A percentile compares a stretch with the other conserved stretches of the same genome.
phyloP scores from a whole-genome alignment of 2,888 invertebrate genomes.

The Toxonevra muliebris region DNA sequence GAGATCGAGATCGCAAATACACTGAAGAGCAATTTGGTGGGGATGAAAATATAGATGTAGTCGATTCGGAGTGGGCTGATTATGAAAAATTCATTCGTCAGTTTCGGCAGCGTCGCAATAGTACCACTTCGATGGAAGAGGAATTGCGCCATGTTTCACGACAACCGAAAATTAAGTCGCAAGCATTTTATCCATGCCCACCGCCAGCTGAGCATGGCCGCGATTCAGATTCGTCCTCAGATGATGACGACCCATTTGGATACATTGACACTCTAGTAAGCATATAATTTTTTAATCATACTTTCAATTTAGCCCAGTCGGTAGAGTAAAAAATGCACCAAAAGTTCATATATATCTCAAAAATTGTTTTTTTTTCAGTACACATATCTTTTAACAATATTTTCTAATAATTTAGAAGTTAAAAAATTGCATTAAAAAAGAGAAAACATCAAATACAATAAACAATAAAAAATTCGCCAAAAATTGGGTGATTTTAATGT shows the following conservation, averaged over 20 bases:
- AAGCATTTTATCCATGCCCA: conserved; percentile 64
- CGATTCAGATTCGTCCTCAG: conserved; percentile 59
- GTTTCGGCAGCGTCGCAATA: conserved; percentile 60
- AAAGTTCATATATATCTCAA: too few species aligned
- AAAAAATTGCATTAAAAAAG: too few species aligned
- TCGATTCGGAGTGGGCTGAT: conserved; percentile 65
- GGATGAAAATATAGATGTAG: conserved; percentile 63
- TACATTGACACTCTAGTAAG: conserved; percentile 64
- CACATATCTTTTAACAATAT: too few species aligned
- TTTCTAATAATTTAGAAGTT: too few species aligned
- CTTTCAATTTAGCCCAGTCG: too few species aligned
- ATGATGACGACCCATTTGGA: conserved; percentile 63
- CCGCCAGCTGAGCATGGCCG: conserved; percentile 60
- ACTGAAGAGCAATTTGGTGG: conserved; percentile 64
- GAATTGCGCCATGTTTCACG: conserved; percentile 57
- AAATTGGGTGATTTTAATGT: too few species aligned
- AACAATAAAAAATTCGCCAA: too few species aligned
- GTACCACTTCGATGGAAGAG: conserved; percentile 61
- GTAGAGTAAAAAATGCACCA: too few species aligned
- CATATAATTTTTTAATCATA: too few species aligned
- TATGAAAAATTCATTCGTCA: conserved; percentile 63
- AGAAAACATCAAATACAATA: too few species aligned
- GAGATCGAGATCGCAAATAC: conserved; percentile 39
- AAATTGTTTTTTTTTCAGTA: too few species aligned
- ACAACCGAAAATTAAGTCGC: conserved; percentile 58